phyloP scores from a whole-genome alignment of 2,888 invertebrate species.

The Leptogaster cylindrica region DNA sequence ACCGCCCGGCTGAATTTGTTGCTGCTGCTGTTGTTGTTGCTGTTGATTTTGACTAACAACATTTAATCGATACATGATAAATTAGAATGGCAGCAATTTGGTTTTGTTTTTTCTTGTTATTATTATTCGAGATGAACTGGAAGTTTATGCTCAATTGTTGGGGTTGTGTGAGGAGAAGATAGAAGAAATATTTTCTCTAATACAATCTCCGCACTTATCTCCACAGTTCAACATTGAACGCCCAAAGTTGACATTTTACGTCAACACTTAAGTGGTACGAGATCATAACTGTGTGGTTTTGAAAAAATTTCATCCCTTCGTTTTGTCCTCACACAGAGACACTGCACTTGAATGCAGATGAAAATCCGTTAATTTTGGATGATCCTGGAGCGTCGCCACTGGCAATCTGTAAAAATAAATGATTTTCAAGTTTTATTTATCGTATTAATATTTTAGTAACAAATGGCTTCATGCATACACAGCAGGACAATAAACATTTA shows the following conservation, averaged over 20 bases:
- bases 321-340: slow-evolving; percentile 6
- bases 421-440: too few species aligned
- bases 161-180: not conserved
- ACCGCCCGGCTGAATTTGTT: slow-evolving; percentile 51
- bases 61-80: slow-evolving; percentile 61
- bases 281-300: slow-evolving; percentile 6
- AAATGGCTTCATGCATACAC: too few species aligned
- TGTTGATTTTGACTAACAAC: slow-evolving; percentile 54
- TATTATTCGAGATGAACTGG: slow-evolving; percentile 48
- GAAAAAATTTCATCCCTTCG: slow-evolving; percentile 12
- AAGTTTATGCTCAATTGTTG: slow-evolving; percentile 9
- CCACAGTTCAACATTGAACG: slow-evolving; percentile 1
- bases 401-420: not conserved
- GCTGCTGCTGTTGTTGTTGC: slow-evolving; percentile 52
- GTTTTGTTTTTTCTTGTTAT: slow-evolving; percentile 48
- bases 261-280: not conserved
- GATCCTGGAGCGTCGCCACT: too few species aligned
- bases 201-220: slow-evolving; percentile 16
- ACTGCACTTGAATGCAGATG: too few species aligned
- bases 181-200: too few species aligned
- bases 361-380: too few species aligned
- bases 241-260: slow-evolving; percentile 10
- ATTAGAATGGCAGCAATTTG: slow-evolving; percentile 50
- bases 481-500: too few species aligned
- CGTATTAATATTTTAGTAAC: too few species aligned